Evolutionary conservation across 2,888 invertebrate species (phyloP).

Genomic region (Cephus runcator): DNA sequence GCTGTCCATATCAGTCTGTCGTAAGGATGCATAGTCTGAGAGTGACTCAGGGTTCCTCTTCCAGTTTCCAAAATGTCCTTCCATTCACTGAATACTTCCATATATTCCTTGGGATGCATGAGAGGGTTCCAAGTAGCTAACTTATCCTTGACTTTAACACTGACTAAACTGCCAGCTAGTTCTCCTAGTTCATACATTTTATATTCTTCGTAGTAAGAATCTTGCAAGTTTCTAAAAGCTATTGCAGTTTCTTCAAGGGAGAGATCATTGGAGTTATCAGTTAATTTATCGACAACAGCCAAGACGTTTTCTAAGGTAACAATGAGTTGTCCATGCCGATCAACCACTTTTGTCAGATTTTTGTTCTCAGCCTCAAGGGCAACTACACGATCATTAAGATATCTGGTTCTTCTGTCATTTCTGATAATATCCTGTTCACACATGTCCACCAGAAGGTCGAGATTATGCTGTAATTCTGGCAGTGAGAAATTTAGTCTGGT

Average conservation of each 20-base stretch:
- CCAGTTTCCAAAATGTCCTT: conserved; percentile 70
- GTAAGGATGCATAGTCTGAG: conserved; percentile 74
- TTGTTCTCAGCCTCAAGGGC: conserved; percentile 83
- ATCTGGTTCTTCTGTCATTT: conserved; percentile 81
- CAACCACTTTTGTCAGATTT: conserved; percentile 74
- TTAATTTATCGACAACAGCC: conserved; percentile 73
- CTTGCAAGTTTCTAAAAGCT: conserved; percentile 70
- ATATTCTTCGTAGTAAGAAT: conserved; percentile 80
- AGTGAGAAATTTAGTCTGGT: conserved; percentile 78
- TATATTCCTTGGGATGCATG: conserved; percentile 72
- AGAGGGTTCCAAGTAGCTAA: conserved; percentile 85
- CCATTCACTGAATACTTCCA: conserved; percentile 78
- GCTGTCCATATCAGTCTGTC: conserved; percentile 90
- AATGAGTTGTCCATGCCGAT: conserved; percentile 79
- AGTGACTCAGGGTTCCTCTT: conserved; percentile 54
- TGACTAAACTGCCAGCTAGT: conserved; percentile 85
- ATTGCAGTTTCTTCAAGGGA: conserved; percentile 71
- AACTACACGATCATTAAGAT: conserved; percentile 82
- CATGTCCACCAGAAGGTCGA: conserved; percentile 90
- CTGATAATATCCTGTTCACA: conserved; percentile 96
- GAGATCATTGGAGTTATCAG: conserved; percentile 67
- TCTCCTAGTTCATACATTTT: conserved; percentile 85
- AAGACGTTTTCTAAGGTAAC: conserved; percentile 78
- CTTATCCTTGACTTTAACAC: conserved; percentile 82
- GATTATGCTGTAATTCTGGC: conserved; percentile 92